phyloP scores from a whole-genome alignment of 2,113 vertebrate species.

The Haemorhous mexicanus region DNA sequence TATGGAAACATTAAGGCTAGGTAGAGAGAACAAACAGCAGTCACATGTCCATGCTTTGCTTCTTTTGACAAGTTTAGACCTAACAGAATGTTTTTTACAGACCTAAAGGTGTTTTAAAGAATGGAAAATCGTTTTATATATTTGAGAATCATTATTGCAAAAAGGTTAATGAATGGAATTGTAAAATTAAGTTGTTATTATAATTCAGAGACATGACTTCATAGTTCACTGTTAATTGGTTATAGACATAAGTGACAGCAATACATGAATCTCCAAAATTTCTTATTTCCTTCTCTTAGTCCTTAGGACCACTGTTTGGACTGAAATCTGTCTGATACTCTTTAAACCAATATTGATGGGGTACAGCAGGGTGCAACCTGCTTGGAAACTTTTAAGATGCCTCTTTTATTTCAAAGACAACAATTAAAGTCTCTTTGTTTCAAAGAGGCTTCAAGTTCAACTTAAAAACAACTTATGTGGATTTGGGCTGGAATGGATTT shows the following conservation, averaged over 20 bases:
- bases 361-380: not conserved
- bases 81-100: not conserved
- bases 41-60: not conserved
- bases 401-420: not conserved
- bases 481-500: not conserved
- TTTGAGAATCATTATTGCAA: not conserved
- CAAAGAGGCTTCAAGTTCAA: not conserved
- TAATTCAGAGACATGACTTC: not conserved
- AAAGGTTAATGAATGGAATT: not conserved
- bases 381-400: not conserved
- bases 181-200: not conserved
- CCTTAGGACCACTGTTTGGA: not conserved
- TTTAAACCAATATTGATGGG: not conserved
- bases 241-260: not conserved
- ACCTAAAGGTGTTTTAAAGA: not conserved
- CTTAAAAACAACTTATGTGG: not conserved
- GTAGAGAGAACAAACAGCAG: not conserved
- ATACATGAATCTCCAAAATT: not conserved
- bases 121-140: not conserved
- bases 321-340: not conserved
- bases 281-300: not conserved
- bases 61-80: not conserved
- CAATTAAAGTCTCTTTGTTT: not conserved
- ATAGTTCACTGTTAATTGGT: not conserved
- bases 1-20: fast-evolving